phyloP scores from a whole-genome alignment of 2,113 vertebrate species.

The Xenopus tropicalis region UCB_Xtro_10.0 CM004447.2:2573001-2573500 shows the following conservation, averaged over 20 bases:
- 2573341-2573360: too few species aligned
- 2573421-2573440: too few species aligned
- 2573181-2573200: constrained; percentile 78
- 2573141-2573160: constrained; percentile 85
- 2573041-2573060: too few species aligned
- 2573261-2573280: neutral
- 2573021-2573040: neutral
- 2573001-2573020: neutral
- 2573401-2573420: too few species aligned
- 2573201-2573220: constrained; percentile 91
- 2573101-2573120: constrained; percentile 88
- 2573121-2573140: constrained; percentile 84
- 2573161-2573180: constrained; percentile 83
- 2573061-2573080: neutral
- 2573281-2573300: too few species aligned
- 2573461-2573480: too few species aligned
- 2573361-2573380: too few species aligned
- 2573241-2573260: constrained; percentile 75
- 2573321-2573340: too few species aligned
- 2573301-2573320: too few species aligned
- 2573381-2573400: too few species aligned
- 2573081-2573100: constrained; percentile 80
- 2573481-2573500: too few species aligned
- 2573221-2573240: constrained; percentile 89
- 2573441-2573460: too few species aligned